These are phyloP conservation scores for Leptinotarsa lineolata DNA, from an alignment of 1,140 invertebrate species.

Conservation along the genomic window DNA sequence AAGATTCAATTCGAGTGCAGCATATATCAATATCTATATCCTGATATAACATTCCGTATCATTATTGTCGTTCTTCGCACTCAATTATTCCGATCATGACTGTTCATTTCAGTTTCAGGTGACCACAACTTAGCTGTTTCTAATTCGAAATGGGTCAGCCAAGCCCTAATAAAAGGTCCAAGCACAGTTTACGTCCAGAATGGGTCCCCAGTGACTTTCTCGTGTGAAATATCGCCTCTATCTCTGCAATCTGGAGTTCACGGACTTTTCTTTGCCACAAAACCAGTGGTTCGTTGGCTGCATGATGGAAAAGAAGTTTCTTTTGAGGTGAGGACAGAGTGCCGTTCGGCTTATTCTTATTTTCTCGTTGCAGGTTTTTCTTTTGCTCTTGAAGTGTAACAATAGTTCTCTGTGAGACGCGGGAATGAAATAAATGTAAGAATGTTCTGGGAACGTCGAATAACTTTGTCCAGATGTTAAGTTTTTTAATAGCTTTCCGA, in stretches of 20 bases:
- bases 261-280: slow-evolving; percentile 37
- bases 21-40: no score
- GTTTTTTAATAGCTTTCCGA: no score
- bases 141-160: slow-evolving; percentile 43
- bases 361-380: background rate
- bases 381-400: background rate
- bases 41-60: no score
- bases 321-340: slow-evolving; percentile 45
- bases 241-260: slow-evolving; percentile 35
- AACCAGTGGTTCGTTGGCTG: slow-evolving; percentile 48
- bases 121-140: slow-evolving; percentile 27
- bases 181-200: slow-evolving; percentile 50
- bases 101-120: slow-evolving; percentile 29
- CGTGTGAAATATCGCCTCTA: slow-evolving; percentile 51
- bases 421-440: background rate
- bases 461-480: no score
- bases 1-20: no score
- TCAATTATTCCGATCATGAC: background rate
- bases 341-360: background rate
- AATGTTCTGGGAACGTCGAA: no score
- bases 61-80: no score
- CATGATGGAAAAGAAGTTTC: slow-evolving; percentile 50
- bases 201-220: slow-evolving; percentile 52
- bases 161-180: slow-evolving; percentile 51
- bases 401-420: background rate